phyloP scores from a whole-genome alignment of 2,113 vertebrate genomes.

The Mystacornis crossleyi region DNA sequence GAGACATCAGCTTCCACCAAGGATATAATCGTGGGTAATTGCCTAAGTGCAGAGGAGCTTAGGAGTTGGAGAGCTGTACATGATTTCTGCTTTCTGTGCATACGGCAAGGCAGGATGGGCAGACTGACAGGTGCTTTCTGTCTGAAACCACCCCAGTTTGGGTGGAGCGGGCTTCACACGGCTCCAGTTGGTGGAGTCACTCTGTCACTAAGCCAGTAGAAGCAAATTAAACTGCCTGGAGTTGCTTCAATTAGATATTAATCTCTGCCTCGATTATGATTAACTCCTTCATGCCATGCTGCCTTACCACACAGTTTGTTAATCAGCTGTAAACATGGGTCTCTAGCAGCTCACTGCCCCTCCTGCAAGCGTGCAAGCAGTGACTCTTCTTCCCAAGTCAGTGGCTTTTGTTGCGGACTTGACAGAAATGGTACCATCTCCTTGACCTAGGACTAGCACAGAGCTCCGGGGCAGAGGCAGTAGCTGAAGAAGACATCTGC shows the following conservation, averaged over 20 bases:
- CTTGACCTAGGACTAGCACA: not conserved
- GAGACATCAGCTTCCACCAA: not conserved
- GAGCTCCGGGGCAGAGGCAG: not conserved
- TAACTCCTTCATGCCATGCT: conserved; percentile 7
- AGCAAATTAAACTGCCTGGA: conserved; percentile 3
- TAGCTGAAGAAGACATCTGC: not conserved
- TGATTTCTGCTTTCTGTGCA: not conserved
- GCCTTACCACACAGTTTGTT: not conserved
- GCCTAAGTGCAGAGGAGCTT: not conserved
- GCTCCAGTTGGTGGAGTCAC: not conserved
- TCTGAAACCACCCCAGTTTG: not conserved
- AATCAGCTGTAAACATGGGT: not conserved
- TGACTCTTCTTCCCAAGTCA: not conserved
- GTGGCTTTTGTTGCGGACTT: not conserved
- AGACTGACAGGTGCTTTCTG: not conserved
- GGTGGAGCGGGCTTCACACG: conserved; percentile 2
- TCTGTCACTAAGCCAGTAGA: not conserved
- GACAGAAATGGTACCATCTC: not conserved
- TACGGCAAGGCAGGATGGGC: fast-evolving
- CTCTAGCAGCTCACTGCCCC: not conserved
- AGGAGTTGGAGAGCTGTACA: not conserved
- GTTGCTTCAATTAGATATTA: conserved; percentile 5
- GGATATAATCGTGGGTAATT: not conserved
- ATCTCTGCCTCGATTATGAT: conserved; percentile 3
- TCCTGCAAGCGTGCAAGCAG: fast-evolving